A percentile compares a stretch with the other conserved stretches of the same genome.
Evolutionary conservation across 2,797 vertebrate genomes (phyloP).

Genomic region (Eurystomus glaucurus): DNA sequence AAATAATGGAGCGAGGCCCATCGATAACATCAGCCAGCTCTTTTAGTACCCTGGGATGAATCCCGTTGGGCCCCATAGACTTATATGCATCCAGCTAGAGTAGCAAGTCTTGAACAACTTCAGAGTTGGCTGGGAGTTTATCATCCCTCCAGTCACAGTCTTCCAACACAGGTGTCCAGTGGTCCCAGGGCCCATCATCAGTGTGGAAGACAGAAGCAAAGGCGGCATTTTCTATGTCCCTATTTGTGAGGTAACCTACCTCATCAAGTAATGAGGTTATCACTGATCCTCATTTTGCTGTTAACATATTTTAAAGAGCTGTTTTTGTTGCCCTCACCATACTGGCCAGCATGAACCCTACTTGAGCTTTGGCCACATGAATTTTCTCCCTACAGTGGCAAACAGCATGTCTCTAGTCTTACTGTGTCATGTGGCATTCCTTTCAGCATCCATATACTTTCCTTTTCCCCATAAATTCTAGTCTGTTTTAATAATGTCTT

Average conservation of each 20-base stretch:
- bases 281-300: not conserved
- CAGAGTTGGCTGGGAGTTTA: not conserved
- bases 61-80: too few relatives aligned
- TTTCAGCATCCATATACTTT: not conserved
- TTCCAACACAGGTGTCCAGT: too few relatives aligned
- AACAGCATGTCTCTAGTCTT: not conserved
- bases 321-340: not conserved
- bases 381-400: not conserved
- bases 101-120: not conserved
- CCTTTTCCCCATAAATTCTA: not conserved
- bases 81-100: not conserved
- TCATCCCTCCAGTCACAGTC: too few relatives aligned
- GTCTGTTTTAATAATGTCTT: not conserved
- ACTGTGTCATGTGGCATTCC: not conserved
- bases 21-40: too few relatives aligned
- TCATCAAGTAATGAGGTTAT: not conserved
- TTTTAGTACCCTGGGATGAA: too few relatives aligned
- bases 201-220: too few relatives aligned
- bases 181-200: too few relatives aligned
- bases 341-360: not conserved
- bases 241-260: too few relatives aligned
- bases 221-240: too few relatives aligned
- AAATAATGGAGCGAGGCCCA: too few relatives aligned
- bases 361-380: not conserved
- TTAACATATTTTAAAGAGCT: not conserved